Evolutionary conservation across 2,888 invertebrate species (phyloP).

Genomic region (Acleris cristana): DNA sequence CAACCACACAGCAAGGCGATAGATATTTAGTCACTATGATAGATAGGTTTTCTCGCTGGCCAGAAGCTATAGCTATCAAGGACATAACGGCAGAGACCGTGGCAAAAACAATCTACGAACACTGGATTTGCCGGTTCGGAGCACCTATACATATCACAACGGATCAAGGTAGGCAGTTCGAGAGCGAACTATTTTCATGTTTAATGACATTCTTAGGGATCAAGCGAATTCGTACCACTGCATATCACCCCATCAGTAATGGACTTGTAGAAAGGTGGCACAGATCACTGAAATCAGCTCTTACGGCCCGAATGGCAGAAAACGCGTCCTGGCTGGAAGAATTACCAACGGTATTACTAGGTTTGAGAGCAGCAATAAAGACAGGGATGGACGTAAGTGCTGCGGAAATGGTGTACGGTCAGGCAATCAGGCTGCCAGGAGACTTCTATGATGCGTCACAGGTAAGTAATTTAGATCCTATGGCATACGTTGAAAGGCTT

Average conservation of each 20-base stretch:
- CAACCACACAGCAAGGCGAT: no score
- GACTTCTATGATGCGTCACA: neutral
- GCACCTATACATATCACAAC: neutral
- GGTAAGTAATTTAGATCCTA: neutral
- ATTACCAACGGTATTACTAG: neutral
- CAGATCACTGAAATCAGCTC: neutral
- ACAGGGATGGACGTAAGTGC: neutral
- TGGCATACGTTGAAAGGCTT: no score
- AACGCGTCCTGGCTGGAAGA: neutral
- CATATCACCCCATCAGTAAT: no score
- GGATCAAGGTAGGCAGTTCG: neutral
- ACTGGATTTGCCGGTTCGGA: neutral
- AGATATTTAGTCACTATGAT: no score
- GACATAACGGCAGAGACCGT: no score
- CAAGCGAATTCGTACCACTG: no score
- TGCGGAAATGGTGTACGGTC: neutral
- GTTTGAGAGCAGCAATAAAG: neutral
- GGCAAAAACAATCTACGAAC: neutral
- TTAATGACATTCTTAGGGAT: no score
- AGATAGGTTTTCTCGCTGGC: no score
- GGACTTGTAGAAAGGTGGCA: neutral
- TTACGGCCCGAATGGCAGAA: neutral
- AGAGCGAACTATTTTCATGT: no score
- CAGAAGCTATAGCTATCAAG: no score
- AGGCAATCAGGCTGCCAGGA: neutral